A percentile compares a stretch with the other conserved stretches of the same genome.
Conservation (phyloP, 2,113 vertebrate genomes). For the Rhodinocichla rosea region DNA sequence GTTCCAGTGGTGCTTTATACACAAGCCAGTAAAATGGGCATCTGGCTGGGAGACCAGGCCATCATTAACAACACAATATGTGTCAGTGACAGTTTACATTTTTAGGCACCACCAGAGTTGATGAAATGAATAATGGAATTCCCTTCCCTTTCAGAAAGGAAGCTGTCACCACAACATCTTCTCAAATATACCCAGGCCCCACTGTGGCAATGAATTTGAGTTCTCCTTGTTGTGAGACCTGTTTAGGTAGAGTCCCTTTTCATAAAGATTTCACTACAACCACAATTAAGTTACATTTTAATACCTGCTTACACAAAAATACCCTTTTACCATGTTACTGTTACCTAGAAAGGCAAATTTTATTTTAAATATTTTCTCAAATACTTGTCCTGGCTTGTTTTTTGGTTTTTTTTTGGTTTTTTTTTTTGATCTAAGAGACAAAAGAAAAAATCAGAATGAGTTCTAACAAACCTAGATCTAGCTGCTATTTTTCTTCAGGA, state of each 20-base stretch:
- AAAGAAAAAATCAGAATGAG: neutral
- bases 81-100: neutral
- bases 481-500: neutral
- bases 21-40: neutral
- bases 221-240: neutral
- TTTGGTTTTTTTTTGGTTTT: too few species aligned
- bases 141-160: neutral
- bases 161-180: neutral
- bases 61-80: neutral
- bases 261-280: neutral
- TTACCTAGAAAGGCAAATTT: neutral
- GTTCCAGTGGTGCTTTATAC: neutral
- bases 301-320: neutral
- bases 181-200: neutral
- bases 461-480: neutral
- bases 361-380: neutral
- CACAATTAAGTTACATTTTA: neutral
- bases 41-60: neutral
- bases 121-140: neutral
- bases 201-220: neutral
- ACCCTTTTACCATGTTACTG: neutral
- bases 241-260: neutral
- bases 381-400: fast-evolving
- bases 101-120: neutral
- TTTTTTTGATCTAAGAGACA: neutral